phyloP scores from a whole-genome alignment of 2,888 invertebrate genomes.

The Dyspetes luteomarginatus region DNA sequence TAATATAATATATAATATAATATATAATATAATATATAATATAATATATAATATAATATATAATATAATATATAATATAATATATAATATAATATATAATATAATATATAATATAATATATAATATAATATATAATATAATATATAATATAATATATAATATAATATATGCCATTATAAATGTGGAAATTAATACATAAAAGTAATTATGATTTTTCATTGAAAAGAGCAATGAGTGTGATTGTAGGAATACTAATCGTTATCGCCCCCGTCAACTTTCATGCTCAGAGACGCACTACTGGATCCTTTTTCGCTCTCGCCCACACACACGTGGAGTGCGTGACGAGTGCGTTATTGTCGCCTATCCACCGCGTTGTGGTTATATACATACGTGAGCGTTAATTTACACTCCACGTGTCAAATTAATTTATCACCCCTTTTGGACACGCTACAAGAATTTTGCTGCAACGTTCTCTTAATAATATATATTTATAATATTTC shows the following conservation, averaged over 20 bases:
- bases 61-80: constrained; percentile 41
- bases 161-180: constrained; percentile 47
- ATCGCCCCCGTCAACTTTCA: constrained; percentile 65
- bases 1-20: constrained; percentile 36
- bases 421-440: constrained; percentile 54
- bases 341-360: constrained; percentile 47
- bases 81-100: constrained; percentile 41
- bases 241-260: constrained; percentile 61
- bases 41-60: constrained; percentile 42
- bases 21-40: constrained; percentile 39
- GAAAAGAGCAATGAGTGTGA: constrained; percentile 30
- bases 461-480: constrained; percentile 31
- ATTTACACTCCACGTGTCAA: constrained; percentile 46
- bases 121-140: constrained; percentile 34
- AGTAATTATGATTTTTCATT: constrained; percentile 24
- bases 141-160: no score
- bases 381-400: constrained; percentile 43
- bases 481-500: constrained; percentile 23
- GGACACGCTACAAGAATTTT: constrained; percentile 39
- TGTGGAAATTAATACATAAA: constrained; percentile 50
- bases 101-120: constrained; percentile 42
- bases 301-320: constrained; percentile 51
- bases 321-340: constrained; percentile 42
- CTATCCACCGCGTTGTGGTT: not conserved
- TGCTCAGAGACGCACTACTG: constrained; percentile 36